Evolutionary conservation across 35 echinoderm and acorn worm genomes (phyloP), one percentile per base, ranked within the genome.

Genomic region (Acanthaster planci): DNA sequence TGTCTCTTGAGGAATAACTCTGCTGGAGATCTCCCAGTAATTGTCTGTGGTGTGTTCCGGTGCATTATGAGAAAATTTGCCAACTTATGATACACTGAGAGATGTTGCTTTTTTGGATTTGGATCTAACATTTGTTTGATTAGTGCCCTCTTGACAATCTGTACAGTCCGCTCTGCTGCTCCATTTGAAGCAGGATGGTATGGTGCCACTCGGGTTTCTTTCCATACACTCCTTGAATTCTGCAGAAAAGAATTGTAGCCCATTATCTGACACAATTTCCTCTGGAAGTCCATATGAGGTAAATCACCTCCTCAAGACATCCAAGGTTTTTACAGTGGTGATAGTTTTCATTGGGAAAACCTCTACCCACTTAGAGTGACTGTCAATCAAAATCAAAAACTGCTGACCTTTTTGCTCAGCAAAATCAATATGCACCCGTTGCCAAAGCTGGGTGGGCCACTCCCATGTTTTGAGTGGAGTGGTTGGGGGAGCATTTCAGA

Each of bases 1-100:
- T 88, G 85, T 58, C 91, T 88, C 37, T 84, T 84, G 5, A 88
- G 80, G 39, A 93, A 93, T 8, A 93, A 55, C 30, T 93, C 85
- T 35, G 86, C 91, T 9, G 91, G 91, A 21, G 79, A 84, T 14
- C 51, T 12, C 29, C 86, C 91, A 18, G 86, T 93, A 15, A 86
- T 93, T 15, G 79, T 30, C 14, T 84, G 86, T n/a, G 91, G 86
- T 7, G 79, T 87, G 42, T 84, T 84, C 30, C 78, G 85, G 60
- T 82, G 84, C 22, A 79, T 53, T 77, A 82, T 82, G 18, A 78
- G 50, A 22, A 84, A 54, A 8, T 87, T 88, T 16, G 78, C 78
- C 17, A 59, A 76, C 40, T 57, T 76, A 19, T 92, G 77, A 22
- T 32, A 0, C 16, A 86, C 55, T 52, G 79, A 81, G 42, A 81